phyloP scores from a whole-genome alignment of 2,797 vertebrate genomes.

The Crenichthys baileyi region DNA sequence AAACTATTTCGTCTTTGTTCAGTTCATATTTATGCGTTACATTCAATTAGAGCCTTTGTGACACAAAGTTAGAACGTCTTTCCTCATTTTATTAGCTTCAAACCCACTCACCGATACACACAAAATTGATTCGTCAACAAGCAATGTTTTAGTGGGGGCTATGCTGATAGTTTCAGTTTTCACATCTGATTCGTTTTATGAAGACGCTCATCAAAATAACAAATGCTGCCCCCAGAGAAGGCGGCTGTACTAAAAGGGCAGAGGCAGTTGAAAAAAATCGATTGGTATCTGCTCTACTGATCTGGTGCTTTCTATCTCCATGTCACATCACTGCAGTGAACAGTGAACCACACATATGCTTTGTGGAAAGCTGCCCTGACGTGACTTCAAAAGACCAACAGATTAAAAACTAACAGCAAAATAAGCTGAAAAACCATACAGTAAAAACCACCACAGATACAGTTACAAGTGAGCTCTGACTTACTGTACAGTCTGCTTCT shows the following conservation, averaged over 20 bases:
- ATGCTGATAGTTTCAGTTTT: slow-evolving; percentile 62
- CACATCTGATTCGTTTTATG: slow-evolving; percentile 44
- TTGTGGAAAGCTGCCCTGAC: slow-evolving; percentile 43
- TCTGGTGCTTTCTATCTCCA: slow-evolving; percentile 54
- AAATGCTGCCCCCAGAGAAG: slow-evolving; percentile 41
- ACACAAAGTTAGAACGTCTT: slow-evolving; percentile 54
- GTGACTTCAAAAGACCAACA: slow-evolving; percentile 21
- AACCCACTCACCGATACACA: slow-evolving; percentile 50
- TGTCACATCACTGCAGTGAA: slow-evolving; percentile 38
- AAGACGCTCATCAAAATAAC: slow-evolving; percentile 48
- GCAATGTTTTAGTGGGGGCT: slow-evolving; percentile 35
- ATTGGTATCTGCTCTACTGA: slow-evolving; percentile 54
- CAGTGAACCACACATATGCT: slow-evolving; percentile 45
- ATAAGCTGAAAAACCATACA: slow-evolving; percentile 1
- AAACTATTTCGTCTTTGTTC: slow-evolving; percentile 47
- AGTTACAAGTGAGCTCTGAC: slow-evolving; percentile 18
- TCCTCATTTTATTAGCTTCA: slow-evolving; percentile 57
- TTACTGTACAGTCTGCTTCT: slow-evolving; percentile 9
- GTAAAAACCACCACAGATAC: slow-evolving; percentile 4
- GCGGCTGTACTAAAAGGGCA: slow-evolving; percentile 9
- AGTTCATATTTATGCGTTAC: slow-evolving; percentile 41
- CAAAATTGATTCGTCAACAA: slow-evolving; percentile 57
- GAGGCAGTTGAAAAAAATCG: slow-evolving; percentile 33
- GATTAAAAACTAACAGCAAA: slow-evolving; percentile 31
- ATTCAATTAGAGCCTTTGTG: slow-evolving; percentile 57